Evolutionary conservation across 2,888 invertebrate genomes (phyloP).

Genomic region (Tineola bisselliella): DNA sequence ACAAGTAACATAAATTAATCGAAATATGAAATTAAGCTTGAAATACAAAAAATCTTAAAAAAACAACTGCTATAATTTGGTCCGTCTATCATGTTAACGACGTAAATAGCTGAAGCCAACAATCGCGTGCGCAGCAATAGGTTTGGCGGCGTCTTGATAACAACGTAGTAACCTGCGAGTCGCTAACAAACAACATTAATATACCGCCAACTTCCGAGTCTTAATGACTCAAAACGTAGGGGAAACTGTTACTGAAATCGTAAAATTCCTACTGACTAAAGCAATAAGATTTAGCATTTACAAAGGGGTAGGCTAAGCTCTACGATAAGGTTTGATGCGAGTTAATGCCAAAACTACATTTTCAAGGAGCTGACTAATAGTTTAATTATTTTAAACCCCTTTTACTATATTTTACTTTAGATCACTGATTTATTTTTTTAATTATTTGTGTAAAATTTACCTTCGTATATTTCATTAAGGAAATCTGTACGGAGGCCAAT

Average conservation of each 20-base stretch:
- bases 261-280: neutral
- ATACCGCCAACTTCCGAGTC: constrained; percentile 7
- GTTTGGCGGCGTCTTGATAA: constrained; percentile 28
- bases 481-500: no score
- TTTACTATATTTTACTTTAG: neutral
- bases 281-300: neutral
- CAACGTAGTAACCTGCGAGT: constrained; percentile 15
- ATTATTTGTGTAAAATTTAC: neutral
- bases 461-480: neutral
- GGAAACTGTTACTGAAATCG: neutral
- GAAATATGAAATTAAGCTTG: neutral
- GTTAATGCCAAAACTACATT: neutral
- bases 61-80: neutral
- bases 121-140: constrained; percentile 30
- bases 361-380: neutral
- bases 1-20: no score
- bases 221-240: constrained; percentile 1
- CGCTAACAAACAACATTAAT: constrained; percentile 13
- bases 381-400: neutral
- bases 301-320: neutral
- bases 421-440: neutral
- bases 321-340: constrained; percentile 2
- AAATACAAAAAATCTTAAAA: neutral
- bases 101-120: constrained; percentile 24
- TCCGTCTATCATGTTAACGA: constrained; percentile 15